Conservation (phyloP, 2,797 vertebrate species). For the Natrix natrix region DNA sequence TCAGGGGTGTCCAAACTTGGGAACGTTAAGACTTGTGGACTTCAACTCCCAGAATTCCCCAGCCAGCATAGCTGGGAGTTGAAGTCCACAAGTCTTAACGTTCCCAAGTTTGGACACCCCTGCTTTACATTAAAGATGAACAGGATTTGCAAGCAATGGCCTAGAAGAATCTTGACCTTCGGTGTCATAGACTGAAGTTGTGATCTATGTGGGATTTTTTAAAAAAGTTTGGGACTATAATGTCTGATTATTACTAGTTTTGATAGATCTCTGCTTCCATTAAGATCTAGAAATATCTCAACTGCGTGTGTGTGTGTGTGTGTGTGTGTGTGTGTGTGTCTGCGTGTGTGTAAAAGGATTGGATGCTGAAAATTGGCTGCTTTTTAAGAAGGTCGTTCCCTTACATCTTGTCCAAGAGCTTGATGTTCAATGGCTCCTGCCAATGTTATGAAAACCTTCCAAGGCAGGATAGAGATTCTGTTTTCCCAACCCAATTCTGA, state of each 20-base stretch:
- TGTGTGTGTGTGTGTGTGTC: neutral
- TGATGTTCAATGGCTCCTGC: too few relatives aligned
- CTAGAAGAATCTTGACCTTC: constrained; percentile 61
- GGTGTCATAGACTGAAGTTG: constrained; percentile 57
- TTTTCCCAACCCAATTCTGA: neutral
- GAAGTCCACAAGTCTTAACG: too few relatives aligned
- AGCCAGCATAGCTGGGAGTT: too few relatives aligned
- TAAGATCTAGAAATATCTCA: neutral
- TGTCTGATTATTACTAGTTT: neutral
- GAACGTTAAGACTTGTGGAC: too few relatives aligned
- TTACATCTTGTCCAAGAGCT: neutral
- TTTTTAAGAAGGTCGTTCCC: neutral
- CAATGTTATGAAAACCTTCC: neutral
- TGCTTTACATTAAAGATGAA: constrained; percentile 54
- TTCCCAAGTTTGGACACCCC: too few relatives aligned
- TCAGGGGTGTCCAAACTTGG: neutral
- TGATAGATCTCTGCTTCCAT: constrained; percentile 30
- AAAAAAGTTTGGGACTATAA: neutral
- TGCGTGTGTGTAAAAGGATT: neutral
- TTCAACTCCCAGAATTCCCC: too few relatives aligned
- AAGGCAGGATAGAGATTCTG: too few relatives aligned
- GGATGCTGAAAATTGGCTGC: neutral
- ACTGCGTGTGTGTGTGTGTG: neutral
- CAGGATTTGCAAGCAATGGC: constrained; percentile 59
- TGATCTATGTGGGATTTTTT: constrained; percentile 24